Percentiles rank a stretch among this genome's conserved stretches.
Conservation (phyloP, 2,113 vertebrate species). For the Phaethon lepturus region DNA sequence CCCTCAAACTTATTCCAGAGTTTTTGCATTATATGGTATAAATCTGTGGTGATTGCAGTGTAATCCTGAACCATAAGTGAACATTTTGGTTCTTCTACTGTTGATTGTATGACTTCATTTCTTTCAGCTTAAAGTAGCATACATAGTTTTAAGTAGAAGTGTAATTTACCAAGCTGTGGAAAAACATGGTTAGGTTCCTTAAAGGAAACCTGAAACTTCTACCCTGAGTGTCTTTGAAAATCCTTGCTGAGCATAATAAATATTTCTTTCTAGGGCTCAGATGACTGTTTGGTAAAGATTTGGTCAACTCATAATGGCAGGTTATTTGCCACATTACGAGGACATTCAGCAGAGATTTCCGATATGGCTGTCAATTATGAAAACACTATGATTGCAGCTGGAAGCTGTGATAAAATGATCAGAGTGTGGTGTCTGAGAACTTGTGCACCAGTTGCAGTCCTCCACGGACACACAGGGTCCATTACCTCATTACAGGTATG, state of each 20-base stretch:
- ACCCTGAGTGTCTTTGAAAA: background rate
- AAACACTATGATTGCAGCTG: slow-evolving; percentile 95
- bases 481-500: slow-evolving; percentile 96
- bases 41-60: background rate
- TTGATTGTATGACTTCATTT: background rate
- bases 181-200: background rate
- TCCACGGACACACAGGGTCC: slow-evolving; percentile 94
- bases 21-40: background rate
- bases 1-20: background rate
- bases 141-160: background rate
- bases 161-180: background rate
- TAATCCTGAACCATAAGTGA: background rate
- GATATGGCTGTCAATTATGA: slow-evolving; percentile 98
- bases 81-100: background rate
- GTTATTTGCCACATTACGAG: slow-evolving; percentile 90
- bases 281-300: slow-evolving; percentile 98
- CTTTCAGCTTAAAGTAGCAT: background rate
- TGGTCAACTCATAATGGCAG: slow-evolving; percentile 96
- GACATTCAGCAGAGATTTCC: slow-evolving; percentile 96
- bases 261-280: slow-evolving; percentile 85
- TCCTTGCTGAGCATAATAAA: background rate
- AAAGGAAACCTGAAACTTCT: background rate
- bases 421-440: slow-evolving; percentile 97
- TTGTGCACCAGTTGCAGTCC: slow-evolving; percentile 93
- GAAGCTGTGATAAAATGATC: slow-evolving; percentile 97